Evolutionary conservation across 1,140 invertebrate genomes (phyloP).

Genomic region (Battus philenor): DNA sequence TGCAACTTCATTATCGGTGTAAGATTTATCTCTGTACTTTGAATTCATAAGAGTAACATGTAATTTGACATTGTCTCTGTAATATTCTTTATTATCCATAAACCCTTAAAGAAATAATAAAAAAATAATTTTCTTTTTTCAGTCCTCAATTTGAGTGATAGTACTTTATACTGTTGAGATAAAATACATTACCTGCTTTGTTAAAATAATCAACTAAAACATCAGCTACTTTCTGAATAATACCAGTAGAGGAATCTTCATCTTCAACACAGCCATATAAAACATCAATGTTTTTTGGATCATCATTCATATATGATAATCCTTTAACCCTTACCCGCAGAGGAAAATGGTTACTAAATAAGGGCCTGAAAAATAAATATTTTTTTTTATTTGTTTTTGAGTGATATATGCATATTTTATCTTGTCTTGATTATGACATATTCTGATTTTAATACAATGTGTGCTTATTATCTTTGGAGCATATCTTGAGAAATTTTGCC

Average conservation of each 20-base stretch:
- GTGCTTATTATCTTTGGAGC: no score
- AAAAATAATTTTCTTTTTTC: neutral
- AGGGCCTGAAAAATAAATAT: constrained; percentile 41
- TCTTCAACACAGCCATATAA: constrained; percentile 72
- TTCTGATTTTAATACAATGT: no score
- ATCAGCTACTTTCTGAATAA: constrained; percentile 64
- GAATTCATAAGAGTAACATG: constrained; percentile 69
- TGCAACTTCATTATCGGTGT: constrained; percentile 17
- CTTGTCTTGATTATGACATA: no score
- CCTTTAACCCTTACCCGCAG: constrained; percentile 66
- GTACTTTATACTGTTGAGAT: neutral
- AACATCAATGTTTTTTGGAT: constrained; percentile 65
- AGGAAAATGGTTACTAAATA: constrained; percentile 38
- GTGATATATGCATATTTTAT: no score
- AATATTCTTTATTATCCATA: constrained; percentile 42
- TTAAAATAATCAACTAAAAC: constrained; percentile 61
- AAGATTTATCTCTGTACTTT: constrained; percentile 49
- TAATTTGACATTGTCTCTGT: constrained; percentile 57
- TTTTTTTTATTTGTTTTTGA: no score
- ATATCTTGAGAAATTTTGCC: no score
- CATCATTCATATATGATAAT: constrained; percentile 74
- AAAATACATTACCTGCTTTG: constrained; percentile 61
- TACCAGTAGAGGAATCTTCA: constrained; percentile 44
- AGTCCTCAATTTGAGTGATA: neutral
- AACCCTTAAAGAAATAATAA: constrained; percentile 38